Base-by-base conservation (phyloP, 2,113 vertebrate species). In the Cyprinodon variegatus region DNA sequence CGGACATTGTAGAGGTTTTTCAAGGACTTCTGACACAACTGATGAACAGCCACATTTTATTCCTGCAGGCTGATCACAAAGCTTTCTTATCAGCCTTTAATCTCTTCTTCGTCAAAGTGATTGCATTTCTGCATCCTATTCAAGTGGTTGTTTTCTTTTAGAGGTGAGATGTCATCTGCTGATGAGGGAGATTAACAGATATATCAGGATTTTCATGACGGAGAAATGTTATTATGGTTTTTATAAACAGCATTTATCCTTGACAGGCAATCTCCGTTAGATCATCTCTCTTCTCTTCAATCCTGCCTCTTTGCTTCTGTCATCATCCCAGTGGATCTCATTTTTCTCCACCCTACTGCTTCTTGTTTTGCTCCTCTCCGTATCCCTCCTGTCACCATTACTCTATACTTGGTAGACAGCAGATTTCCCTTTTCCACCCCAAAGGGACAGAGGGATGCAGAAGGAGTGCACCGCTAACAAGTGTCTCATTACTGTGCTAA, bases 401-500 rank as follows among this genome's bases (percentile, higher is more conserved):
- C 65, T 68, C 53, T 22, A 29, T 74, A 77, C 73, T 40, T 71
- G 64, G 65, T 57, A 75, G 72, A 78, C 57, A 29, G 59, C 66
- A 68, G 83, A 79, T 68, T 41, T 69, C 74, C 74, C 37, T 53
- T 15, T 20, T 59, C 75, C 50, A 8, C 39, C 70, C 75, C 53
- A 73, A 75, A 81, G 84, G 76, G 46, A 46, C 53, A 72, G 61
- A 20, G 62, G 65, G 70, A 83, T 89, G 80, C 77, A 78, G 79
- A 65, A 82, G 81, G 72, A 84, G 75, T 67, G 48, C 61, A 40
- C 50, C 53, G 22, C 68, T 59, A 86, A 88, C 86, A 85, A 71
- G 86, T 91, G 85, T 83, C 85, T 89, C 88, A 86, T 86, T 88
- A 67, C 68, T 62, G 62, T 59, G 65, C 62, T 83, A 74, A 83